Evolutionary conservation across 1,140 invertebrate species (phyloP).

Genomic region (Zelostemma sp.): DNA sequence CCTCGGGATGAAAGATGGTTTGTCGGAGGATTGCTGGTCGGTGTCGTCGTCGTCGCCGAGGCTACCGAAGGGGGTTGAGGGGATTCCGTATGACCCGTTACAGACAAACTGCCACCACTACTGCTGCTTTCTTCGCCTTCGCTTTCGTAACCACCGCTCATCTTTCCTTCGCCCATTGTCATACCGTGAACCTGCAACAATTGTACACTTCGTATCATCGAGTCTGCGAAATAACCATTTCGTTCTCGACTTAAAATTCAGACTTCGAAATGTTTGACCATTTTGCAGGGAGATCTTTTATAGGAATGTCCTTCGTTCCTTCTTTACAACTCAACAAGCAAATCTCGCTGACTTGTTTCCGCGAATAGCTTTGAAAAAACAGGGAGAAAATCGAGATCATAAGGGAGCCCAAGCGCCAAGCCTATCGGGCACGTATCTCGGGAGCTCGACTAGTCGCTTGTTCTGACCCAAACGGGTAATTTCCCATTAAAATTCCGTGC

Average conservation of each 20-base stretch:
- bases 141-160: conserved; percentile 66
- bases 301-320: conserved; percentile 33
- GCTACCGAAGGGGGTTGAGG: conserved; percentile 65
- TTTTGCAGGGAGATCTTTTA: no score
- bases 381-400: conserved; percentile 27
- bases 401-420: conserved; percentile 10
- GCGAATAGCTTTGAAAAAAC: conserved; percentile 46
- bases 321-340: conserved; percentile 58
- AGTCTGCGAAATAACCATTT: no score
- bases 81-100: conserved; percentile 65
- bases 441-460: conserved; percentile 41
- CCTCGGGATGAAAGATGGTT: conserved; percentile 34
- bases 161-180: conserved; percentile 61
- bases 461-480: conserved; percentile 50
- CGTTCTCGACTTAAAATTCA: no score
- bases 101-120: conserved; percentile 65
- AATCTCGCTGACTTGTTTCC: conserved; percentile 63
- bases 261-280: no score
- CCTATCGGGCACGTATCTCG: conserved; percentile 55
- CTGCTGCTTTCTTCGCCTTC: conserved; percentile 68
- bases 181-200: conserved; percentile 64
- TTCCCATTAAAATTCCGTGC: conserved; percentile 64
- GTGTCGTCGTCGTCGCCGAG: conserved; percentile 58
- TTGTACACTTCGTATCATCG: no score
- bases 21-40: conserved; percentile 45